phyloP scores from a whole-genome alignment of 2,888 invertebrate species.

The Trisateles emortualis region DNA sequence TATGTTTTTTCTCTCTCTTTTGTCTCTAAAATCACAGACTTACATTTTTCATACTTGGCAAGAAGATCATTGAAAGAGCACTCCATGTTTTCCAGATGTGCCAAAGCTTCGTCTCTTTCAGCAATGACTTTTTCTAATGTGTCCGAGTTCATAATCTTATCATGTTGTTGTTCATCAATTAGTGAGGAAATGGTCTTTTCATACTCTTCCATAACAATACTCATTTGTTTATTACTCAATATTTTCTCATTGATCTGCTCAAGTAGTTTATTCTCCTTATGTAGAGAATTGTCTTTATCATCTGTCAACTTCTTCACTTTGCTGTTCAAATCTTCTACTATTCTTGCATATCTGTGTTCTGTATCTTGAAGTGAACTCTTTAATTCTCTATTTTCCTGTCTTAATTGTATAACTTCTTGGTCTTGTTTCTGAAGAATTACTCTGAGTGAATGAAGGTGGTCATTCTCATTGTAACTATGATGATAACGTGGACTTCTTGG shows the following conservation, averaged over 20 bases:
- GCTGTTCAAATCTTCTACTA: constrained; percentile 64
- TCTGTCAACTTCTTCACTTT: constrained; percentile 72
- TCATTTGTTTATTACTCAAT: constrained; percentile 82
- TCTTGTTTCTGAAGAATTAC: constrained; percentile 77
- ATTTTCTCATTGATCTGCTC: constrained; percentile 74
- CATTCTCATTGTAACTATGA: constrained; percentile 60
- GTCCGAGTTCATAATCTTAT: constrained; percentile 83
- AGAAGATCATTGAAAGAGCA: constrained; percentile 88
- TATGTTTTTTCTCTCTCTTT: constrained; percentile 89
- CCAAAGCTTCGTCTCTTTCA: constrained; percentile 87
- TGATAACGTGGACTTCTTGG: constrained; percentile 68
- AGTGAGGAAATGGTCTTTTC: constrained; percentile 92
- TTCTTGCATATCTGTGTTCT: constrained; percentile 65
- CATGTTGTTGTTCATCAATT: constrained; percentile 90
- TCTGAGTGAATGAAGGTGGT: constrained; percentile 71
- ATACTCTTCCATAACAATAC: constrained; percentile 92
- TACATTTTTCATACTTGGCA: constrained; percentile 89
- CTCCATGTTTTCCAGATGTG: constrained; percentile 87
- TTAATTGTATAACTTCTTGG: constrained; percentile 69
- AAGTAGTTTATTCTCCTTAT: constrained; percentile 66
- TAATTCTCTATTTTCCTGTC: constrained; percentile 75
- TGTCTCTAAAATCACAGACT: constrained; percentile 81
- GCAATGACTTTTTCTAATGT: constrained; percentile 77
- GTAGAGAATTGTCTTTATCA: constrained; percentile 65
- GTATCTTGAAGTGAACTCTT: constrained; percentile 69